phyloP scores from a whole-genome alignment of 2,888 invertebrate species.

The Ormia ochracea region DNA sequence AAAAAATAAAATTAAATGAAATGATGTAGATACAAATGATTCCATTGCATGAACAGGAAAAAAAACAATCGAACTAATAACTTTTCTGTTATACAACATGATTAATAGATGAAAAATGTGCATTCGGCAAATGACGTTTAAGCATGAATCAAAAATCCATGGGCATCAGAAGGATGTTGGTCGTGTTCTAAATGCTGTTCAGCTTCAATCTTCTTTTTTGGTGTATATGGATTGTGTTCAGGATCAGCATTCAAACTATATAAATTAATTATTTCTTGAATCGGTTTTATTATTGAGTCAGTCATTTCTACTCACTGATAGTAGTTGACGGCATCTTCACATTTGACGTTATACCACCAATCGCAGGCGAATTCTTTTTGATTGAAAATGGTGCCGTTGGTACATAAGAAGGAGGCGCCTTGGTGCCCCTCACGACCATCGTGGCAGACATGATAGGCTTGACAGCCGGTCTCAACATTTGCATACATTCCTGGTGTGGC shows the following conservation, averaged over 20 bases:
- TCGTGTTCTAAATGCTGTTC: conserved; percentile 60
- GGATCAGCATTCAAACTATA: conserved; percentile 87
- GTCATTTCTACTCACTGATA: conserved; percentile 81
- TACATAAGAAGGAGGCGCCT: conserved; percentile 89
- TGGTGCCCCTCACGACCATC: conserved; percentile 90
- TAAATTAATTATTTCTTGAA: background rate
- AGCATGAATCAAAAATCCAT: conserved; percentile 71
- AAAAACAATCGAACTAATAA: conserved; percentile 10
- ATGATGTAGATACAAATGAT: conserved; percentile 35
- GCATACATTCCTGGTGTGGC: conserved; percentile 92
- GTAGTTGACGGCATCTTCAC: conserved; percentile 83
- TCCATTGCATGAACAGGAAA: background rate
- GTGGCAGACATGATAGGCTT: conserved; percentile 93
- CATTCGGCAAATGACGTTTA: conserved; percentile 57
- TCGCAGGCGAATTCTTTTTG: conserved; percentile 91
- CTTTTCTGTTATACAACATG: background rate
- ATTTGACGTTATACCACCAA: conserved; percentile 95
- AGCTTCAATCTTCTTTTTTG: conserved; percentile 80
- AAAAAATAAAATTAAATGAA: conserved; percentile 25
- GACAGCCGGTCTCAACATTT: conserved; percentile 92
- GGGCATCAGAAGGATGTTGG: conserved; percentile 72
- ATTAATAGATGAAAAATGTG: background rate
- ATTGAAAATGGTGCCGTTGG: conserved; percentile 91
- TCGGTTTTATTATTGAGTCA: background rate
- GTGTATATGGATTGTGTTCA: conserved; percentile 86